Evolutionary conservation across 2,797 vertebrate genomes (phyloP), one percentile per base, ranked within the genome.

Genomic region (Nyctalus aviator): DNA sequence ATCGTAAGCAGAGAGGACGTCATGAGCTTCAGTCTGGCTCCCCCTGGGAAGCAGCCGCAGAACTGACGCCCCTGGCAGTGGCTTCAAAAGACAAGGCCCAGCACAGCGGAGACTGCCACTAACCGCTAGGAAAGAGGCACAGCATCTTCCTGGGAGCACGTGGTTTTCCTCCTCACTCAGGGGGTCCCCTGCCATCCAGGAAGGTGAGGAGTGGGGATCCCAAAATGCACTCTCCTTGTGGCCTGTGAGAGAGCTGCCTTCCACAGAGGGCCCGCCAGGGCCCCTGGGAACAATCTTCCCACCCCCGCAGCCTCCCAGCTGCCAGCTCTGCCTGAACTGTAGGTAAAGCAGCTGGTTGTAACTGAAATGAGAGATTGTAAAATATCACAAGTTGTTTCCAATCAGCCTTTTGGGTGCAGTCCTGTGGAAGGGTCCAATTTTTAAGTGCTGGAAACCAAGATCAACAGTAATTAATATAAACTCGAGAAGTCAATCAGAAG

Each of bases 31-130:
- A 0, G 0, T 20, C 73, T 81, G 0, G 32, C 83, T 5, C 55
- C 25, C 66, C 25, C 78, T 79, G 48, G 48, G 64, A 79, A 78
- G 76, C 25, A 86, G 14, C 41, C 89, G 46, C 46, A 90, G 77
- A 46, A 96, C 57, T 30, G 20, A 84, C 3, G 73, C 53, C 46
- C 86, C 95, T 95, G 91, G 96, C 88, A 92, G 86, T 81, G 91
- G 48, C 59, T 96, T 83, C 46, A 27, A 87, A 87, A 90, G 76
- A 92, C 84, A 94, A 62, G 92, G 79, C 91, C 78, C 77, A 59
- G 87, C 73, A 73, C 71, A 85, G 84, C 35, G 46, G 84, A 83
- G 95, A 93, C 76, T 87, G 27, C 59, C 59, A 78, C 73, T 72
- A 76, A 94, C 92, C 59, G 27, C 41, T 3, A 1, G 15, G 86